Evolutionary conservation across 2,888 invertebrate species (phyloP), one percentile per base, ranked within the genome.

Genomic region (Zootermopsis nevadensis): DNA sequence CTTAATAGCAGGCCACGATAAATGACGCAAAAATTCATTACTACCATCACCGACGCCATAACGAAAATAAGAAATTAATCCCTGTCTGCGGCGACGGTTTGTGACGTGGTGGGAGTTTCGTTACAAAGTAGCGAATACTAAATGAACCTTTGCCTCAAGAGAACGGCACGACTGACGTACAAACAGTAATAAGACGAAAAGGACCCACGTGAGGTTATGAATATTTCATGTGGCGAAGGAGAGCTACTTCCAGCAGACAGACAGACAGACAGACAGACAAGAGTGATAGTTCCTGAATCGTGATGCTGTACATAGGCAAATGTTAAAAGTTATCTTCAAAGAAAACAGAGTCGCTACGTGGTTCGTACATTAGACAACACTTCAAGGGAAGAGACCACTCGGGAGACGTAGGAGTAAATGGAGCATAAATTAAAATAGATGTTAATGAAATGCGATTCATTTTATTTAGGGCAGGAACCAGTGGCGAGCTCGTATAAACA

Each of bases 271-370:
- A 67, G 67, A 67, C 67, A 67, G 67, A 7, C 27, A 67, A 67
- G 67, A 67, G 30, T 31, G 30, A 31, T 8, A 67, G 31, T 22
- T 67, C 67, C 1, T 67, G 31, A 27, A 30, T 67, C 30, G 67
- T 67, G 67, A 67, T 30, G 67, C 67, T 30, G 67, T 30, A 42
- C n/a, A n/a, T n/a, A n/a, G n/a, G n/a, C n/a, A n/a, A n/a, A n/a
- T 8, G 15, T 55, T 55, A 55, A 55, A 42, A 8, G 10, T 0
- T 42, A 15, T 42, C 38, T 42, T 42, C 38, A 42, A 55, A 55
- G 19, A 55, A 55, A 55, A 55, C 55, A 55, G 6, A 1, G 22
- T 1, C 4, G n/a, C 55, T 4, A n/a, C n/a, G n/a, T 55, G 55
- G 30, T 67, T 67, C n/a, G 27, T 30, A 30, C 12, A 67, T 67